phyloP scores from a whole-genome alignment of 2,888 invertebrate species.

The Lucinisca nassula region DNA sequence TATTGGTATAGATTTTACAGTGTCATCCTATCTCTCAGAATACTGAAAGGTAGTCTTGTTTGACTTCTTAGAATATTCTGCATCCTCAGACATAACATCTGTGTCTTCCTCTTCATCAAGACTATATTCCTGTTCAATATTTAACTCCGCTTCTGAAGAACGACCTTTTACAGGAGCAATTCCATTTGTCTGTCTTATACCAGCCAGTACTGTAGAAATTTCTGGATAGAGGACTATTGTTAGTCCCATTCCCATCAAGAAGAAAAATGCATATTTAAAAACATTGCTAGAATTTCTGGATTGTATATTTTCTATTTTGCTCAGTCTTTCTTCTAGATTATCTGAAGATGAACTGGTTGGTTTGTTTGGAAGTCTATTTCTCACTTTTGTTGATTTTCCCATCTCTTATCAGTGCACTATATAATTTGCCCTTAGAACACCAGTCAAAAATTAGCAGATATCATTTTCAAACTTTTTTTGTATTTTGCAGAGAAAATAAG shows the following conservation, averaged over 20 bases:
- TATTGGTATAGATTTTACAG: neutral
- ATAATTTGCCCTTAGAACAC: too few species aligned
- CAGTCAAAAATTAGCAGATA: too few species aligned
- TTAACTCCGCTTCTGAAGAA: neutral
- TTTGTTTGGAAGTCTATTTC: neutral
- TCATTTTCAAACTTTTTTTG: too few species aligned
- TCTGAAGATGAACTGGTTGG: neutral
- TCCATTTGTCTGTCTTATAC: neutral
- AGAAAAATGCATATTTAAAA: constrained; percentile 64
- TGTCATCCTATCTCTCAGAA: neutral
- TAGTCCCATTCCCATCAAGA: constrained; percentile 61
- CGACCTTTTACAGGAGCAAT: neutral
- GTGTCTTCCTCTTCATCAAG: neutral
- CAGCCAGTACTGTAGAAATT: constrained; percentile 8
- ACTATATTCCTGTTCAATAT: neutral
- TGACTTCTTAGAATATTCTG: neutral
- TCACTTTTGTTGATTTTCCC: neutral
- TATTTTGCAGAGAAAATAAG: too few species aligned
- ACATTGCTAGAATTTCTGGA: constrained; percentile 43
- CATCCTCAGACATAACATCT: neutral
- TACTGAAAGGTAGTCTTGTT: neutral
- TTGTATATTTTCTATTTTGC: constrained; percentile 34
- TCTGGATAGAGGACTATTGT: constrained; percentile 56
- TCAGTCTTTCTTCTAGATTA: constrained; percentile 29
- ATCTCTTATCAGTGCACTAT: neutral